phyloP scores from a whole-genome alignment of 2,888 invertebrate genomes.

The Theodoxus fluviatilis region DNA sequence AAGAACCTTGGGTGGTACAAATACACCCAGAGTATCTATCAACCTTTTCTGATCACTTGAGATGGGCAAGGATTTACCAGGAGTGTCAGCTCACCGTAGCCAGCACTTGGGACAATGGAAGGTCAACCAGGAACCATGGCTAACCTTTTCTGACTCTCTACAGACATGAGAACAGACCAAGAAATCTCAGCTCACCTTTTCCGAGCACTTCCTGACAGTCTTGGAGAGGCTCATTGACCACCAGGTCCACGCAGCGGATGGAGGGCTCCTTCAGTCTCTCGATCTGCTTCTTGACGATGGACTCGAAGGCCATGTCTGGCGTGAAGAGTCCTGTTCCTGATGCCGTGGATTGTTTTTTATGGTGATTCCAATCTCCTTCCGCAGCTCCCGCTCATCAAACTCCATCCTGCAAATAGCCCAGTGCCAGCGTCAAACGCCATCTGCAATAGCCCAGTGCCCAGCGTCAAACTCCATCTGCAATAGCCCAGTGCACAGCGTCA shows the following conservation, averaged over 20 bases:
- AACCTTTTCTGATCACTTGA: too few relatives aligned
- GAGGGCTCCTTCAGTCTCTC: conserved; percentile 95
- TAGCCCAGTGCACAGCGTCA: too few relatives aligned
- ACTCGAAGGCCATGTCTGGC: conserved; percentile 99
- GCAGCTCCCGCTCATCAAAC: conserved; percentile 97
- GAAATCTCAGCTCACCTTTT: conserved; percentile 77
- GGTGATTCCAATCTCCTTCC: conserved; percentile 97
- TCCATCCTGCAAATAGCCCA: conserved; percentile 89
- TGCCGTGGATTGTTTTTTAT: conserved; percentile 98
- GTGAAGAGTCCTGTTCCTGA: conserved; percentile 95
- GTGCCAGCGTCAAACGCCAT: too few relatives aligned
- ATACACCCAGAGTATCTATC: too few relatives aligned
- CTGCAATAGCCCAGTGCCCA: too few relatives aligned
- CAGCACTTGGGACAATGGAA: too few relatives aligned
- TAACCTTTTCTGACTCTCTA: background rate
- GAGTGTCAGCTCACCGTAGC: too few relatives aligned
- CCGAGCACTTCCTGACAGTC: conserved; percentile 94
- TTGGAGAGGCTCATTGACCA: conserved; percentile 92
- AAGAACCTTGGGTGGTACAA: too few relatives aligned
- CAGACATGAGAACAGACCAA: background rate
- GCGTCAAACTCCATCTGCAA: too few relatives aligned
- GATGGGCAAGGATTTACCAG: too few relatives aligned
- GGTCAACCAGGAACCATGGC: too few relatives aligned
- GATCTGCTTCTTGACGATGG: conserved; percentile 99
- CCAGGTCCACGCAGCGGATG: conserved; percentile 97